A percentile compares a stretch with the other conserved stretches of the same genome.
Conservation (phyloP, 2,888 invertebrate genomes). For the Drosophila greeni region DNA sequence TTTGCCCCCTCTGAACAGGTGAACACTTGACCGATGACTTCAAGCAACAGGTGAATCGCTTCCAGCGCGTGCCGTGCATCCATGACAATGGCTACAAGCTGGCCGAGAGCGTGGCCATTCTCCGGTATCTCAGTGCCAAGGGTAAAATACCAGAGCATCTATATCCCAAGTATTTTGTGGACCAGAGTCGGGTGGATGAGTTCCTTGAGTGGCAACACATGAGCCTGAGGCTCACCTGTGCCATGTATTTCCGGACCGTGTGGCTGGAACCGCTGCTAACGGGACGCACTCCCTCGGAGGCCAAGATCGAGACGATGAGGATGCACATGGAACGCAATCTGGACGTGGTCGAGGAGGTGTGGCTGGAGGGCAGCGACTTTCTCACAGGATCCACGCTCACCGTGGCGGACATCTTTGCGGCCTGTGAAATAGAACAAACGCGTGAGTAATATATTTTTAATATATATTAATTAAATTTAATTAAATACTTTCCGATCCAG, state of each 20-base stretch:
- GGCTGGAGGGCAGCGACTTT: slow-evolving; percentile 80
- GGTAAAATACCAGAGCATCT: slow-evolving; percentile 80
- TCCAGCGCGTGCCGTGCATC: slow-evolving; percentile 84
- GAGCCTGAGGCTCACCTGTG: slow-evolving; percentile 81
- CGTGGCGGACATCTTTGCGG: slow-evolving; percentile 87
- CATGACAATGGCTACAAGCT: slow-evolving; percentile 84
- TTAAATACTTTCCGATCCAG: slow-evolving; percentile 79
- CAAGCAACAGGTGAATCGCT: slow-evolving; percentile 80
- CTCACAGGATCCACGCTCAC: slow-evolving; percentile 83
- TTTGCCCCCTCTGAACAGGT: slow-evolving; percentile 73
- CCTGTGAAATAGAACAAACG: slow-evolving; percentile 88
- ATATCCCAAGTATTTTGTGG: slow-evolving; percentile 83
- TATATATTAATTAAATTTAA: not conserved
- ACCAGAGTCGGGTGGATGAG: slow-evolving; percentile 84
- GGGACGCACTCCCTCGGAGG: slow-evolving; percentile 78
- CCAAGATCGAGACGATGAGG: slow-evolving; percentile 77
- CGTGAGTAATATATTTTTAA: too few relatives aligned
- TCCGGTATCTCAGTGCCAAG: slow-evolving; percentile 79
- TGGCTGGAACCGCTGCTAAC: slow-evolving; percentile 80
- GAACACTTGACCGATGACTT: slow-evolving; percentile 83
- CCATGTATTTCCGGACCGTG: slow-evolving; percentile 81
- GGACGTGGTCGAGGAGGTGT: slow-evolving; percentile 81
- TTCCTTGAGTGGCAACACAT: slow-evolving; percentile 87
- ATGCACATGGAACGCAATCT: slow-evolving; percentile 81
- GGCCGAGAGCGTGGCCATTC: slow-evolving; percentile 85